Base-by-base conservation (phyloP, 2,113 vertebrate genomes). In the Tetraodon nigroviridis region DNA sequence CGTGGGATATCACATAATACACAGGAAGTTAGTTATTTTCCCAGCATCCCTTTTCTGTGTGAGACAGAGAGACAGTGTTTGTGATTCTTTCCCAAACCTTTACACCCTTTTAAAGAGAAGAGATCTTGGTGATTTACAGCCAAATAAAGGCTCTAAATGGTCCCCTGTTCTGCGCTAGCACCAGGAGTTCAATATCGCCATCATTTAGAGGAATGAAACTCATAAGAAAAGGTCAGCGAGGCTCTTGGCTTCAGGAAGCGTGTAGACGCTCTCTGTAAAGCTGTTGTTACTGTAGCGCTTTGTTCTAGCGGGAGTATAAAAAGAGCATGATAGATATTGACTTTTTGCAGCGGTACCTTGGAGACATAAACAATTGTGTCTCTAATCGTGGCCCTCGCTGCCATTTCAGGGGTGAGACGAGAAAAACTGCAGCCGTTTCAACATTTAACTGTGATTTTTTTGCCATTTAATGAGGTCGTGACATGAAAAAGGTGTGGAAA, bases 321-420 rank as follows among this genome's bases (percentile, higher is more conserved):
- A 72, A 69, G 77, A 76, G 66, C 67, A 59, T 75, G 75, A 86
- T 81, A 64, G 81, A 61, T 86, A 83, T 87, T 89, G 87, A 86
- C 73, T 66, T 88, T 87, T 84, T 83, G 71, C 70, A 75, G 83
- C 79, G 60, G 54, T 64, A 77, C 80, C 83, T 80, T 47, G 53
- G 79, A 72, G 76, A 82, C 64, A 17, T 73, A 67, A 87, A 82
- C 81, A 75, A 56, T 57, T 50, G 51, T 44, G 60, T 58, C 55
- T 64, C 18, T 77, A 59, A 78, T 76, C 63, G 41, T 51, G 41
- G 45, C 61, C 15, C 41, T 73, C 27, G 13, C 53, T 61, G 46
- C 73, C 84, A 48, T 72, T 72, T 72, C 70, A 75, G 71, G 72
- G 50, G 65, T 63, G 41, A 73, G 70, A 61, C 18, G 57, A 68